Base-by-base conservation (phyloP, 2,888 invertebrate genomes). In the Hydrotaea diabolus region DNA sequence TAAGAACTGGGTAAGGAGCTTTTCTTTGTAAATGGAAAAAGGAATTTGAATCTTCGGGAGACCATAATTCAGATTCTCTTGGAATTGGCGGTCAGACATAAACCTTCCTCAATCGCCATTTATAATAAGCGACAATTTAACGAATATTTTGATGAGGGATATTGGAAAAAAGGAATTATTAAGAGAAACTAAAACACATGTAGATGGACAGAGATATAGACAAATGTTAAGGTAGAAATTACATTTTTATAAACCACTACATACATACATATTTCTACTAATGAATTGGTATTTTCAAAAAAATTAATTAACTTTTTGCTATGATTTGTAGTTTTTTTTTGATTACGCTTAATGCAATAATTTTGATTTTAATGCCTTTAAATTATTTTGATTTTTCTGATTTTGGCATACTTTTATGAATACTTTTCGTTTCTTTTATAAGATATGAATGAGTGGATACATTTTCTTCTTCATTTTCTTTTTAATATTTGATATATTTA, bases 341-440 rank as follows among this genome's bases (percentile, higher is more conserved):
- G 55, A 64, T 80, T 76, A 82, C 69, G 77, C 77, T 23, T 85
- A 78, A 62, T 77, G 77, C 72, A 79, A 80, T 66, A 81, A 76
- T 79, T 80, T 72, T 46, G 74, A 77, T 83, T 77, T 62, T 9
- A 39, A 31, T 31, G 31, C n/a, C 13, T 49, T 49, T n/a, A 86
- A 15, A 26, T 59, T 86, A 81, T 73, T 85, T 87, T 81, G 79
- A 82, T 87, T 87, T 85, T 83, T 59, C 83, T 82, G 73, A 26
- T 71, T 78, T 85, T 80, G 75, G 76, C 75, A 78, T 83, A 49
- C 81, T 71, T 85, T 74, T 62, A 26, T 66, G 46, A 74, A 39
- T 78, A 76, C 72, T 49, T 8, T 59, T 59, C 59, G 23, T 59
- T 26, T 62, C 31, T 49, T n/a, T 17, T n/a, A 31, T 36, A 31